Evolutionary conservation across 2,797 vertebrate genomes (phyloP).

Genomic region (Urocyon cinereoargenteus): DNA sequence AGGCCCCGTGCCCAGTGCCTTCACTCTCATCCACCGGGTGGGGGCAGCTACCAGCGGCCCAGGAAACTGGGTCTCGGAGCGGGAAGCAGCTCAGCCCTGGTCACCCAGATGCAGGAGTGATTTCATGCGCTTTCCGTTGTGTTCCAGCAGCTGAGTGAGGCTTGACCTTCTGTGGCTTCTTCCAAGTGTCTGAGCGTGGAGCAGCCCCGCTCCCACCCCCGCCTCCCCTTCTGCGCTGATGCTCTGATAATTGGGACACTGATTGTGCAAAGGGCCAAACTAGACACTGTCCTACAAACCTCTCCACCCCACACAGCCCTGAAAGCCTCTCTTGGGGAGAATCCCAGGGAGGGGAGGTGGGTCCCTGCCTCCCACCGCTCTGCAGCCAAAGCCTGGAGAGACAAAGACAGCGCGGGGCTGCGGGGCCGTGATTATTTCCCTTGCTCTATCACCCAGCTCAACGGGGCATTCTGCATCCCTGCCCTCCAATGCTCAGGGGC

Average conservation of each 20-base stretch:
- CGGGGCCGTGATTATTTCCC: constrained; percentile 60
- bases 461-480: constrained; percentile 81
- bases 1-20: not conserved
- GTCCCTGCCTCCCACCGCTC: constrained; percentile 62
- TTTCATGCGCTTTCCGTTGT: not conserved
- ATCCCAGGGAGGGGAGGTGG: not conserved
- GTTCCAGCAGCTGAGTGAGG: not conserved
- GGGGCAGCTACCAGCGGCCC: not conserved
- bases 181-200: not conserved
- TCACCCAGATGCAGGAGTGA: not conserved
- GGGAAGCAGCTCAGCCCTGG: no score
- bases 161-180: not conserved
- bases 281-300: constrained; percentile 39
- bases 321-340: constrained; percentile 28
- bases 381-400: constrained; percentile 36
- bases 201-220: not conserved
- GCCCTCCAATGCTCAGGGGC: constrained; percentile 67
- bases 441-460: constrained; percentile 80
- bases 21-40: not conserved
- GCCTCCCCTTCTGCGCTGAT: not conserved
- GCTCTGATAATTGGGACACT: not conserved
- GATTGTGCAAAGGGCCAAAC: not conserved
- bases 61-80: not conserved
- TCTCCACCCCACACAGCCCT: constrained; percentile 18
- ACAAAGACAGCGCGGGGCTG: constrained; percentile 57